These are phyloP conservation scores for Heliothis virescens DNA, from an alignment of 1,140 invertebrate species.

Conservation along the genomic window DNA sequence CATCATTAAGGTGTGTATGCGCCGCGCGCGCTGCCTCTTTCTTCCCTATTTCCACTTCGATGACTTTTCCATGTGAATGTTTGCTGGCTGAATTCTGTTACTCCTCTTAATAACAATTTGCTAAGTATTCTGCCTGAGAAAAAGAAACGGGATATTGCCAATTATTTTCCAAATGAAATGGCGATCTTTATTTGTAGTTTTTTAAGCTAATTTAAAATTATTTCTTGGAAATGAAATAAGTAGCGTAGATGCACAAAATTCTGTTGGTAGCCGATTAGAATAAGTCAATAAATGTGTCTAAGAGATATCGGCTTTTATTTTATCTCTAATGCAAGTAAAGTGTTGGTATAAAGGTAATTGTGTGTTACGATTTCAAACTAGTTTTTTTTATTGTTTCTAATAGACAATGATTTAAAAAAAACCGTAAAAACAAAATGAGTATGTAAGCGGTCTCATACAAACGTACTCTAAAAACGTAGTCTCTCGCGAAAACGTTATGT, in stretches of 20 bases:
- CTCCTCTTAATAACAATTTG: conserved; percentile 3
- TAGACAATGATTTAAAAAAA: no score
- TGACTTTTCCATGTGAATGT: conserved; percentile 41
- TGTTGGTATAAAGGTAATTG: no score
- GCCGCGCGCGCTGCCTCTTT: conserved; percentile 48
- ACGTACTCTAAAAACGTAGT: neutral
- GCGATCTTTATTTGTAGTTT: neutral
- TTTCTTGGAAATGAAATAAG: neutral
- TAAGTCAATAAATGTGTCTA: no score
- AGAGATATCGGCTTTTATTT: no score
- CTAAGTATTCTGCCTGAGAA: conserved; percentile 14
- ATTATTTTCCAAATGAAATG: neutral
- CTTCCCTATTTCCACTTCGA: conserved; percentile 51
- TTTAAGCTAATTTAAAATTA: neutral
- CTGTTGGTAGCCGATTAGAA: no score
- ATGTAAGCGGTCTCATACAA: neutral
- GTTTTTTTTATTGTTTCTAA: no score
- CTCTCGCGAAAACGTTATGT: conserved; percentile 16
- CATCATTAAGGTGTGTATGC: conserved; percentile 62
- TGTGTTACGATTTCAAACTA: no score
- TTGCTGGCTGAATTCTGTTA: conserved; percentile 10
- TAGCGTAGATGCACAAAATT: no score
- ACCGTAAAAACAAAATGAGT: neutral
- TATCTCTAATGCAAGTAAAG: no score
- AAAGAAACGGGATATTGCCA: neutral